phyloP scores from a whole-genome alignment of 2,113 vertebrate genomes.

The Zingel zingel region DNA sequence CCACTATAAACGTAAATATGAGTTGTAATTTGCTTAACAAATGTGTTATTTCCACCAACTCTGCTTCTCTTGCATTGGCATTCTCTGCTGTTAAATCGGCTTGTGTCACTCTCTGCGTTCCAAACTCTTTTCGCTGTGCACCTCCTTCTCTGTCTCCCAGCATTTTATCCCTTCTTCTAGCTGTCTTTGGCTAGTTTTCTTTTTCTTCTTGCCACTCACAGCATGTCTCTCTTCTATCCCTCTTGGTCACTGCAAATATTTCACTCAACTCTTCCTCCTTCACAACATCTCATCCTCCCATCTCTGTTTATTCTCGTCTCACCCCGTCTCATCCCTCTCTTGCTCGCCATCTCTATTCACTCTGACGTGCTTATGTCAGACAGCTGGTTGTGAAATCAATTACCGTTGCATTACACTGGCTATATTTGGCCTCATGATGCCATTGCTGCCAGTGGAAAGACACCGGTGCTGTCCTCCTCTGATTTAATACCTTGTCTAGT shows the following conservation, averaged over 20 bases:
- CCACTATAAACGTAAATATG: too few species aligned
- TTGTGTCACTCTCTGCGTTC: not conserved
- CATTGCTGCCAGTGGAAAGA: constrained; percentile 41
- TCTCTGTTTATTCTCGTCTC: not conserved
- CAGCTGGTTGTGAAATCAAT: constrained; percentile 70
- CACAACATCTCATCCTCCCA: constrained; percentile 7
- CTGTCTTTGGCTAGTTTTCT: constrained; percentile 1
- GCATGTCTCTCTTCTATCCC: not conserved
- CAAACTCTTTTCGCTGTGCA: not conserved
- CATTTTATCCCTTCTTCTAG: not conserved
- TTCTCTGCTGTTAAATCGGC: not conserved
- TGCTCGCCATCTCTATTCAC: constrained; percentile 32
- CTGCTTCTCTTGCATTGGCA: not conserved
- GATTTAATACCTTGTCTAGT: not conserved
- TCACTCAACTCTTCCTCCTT: not conserved
- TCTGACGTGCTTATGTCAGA: constrained; percentile 61
- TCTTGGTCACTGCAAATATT: not conserved
- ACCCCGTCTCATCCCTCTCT: constrained; percentile 13
- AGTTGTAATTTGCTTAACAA: too few species aligned
- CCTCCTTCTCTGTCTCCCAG: not conserved
- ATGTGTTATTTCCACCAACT: not conserved
- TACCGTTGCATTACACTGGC: constrained; percentile 43
- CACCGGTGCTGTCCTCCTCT: not conserved
- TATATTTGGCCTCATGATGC: constrained; percentile 62
- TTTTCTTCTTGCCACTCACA: not conserved